Percentiles rank a stretch among this genome's conserved stretches.
These are phyloP conservation scores for Cylloceria caligata DNA, from an alignment of 2,888 invertebrate species.

Conservation along the genomic window DNA sequence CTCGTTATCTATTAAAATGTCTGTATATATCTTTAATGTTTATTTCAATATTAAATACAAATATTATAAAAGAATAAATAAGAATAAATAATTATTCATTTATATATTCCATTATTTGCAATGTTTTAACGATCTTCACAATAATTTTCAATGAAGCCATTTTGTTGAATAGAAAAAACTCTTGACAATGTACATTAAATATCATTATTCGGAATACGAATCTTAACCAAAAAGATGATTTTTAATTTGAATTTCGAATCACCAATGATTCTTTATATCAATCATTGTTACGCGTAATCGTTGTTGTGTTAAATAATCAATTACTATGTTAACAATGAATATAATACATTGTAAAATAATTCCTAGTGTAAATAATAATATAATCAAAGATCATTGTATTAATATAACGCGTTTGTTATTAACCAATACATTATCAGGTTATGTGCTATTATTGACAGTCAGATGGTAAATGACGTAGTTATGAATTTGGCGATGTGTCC, in stretches of 20 bases:
- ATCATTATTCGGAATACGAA: not conserved
- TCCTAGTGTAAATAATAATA: slow-evolving; percentile 18
- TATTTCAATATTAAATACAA: not conserved
- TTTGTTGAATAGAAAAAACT: not conserved
- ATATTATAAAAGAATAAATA: not conserved
- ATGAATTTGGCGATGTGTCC: slow-evolving; percentile 15
- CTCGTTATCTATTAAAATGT: not conserved
- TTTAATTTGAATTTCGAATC: not conserved
- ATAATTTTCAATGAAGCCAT: not conserved
- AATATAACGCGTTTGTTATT: slow-evolving; percentile 26
- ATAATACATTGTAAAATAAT: not conserved
- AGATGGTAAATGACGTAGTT: slow-evolving; percentile 41
- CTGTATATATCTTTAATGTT: not conserved
- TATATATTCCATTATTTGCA: not conserved
- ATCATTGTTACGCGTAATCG: not conserved
- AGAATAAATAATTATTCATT: too few relatives aligned
- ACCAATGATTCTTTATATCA: not conserved
- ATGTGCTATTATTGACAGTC: slow-evolving; percentile 33
- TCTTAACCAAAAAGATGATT: not conserved
- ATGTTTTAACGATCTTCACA: not conserved
- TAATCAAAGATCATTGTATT: slow-evolving; percentile 16
- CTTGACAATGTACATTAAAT: not conserved
- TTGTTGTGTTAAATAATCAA: not conserved
- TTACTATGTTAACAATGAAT: not conserved
- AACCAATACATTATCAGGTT: slow-evolving; percentile 16